A percentile compares a stretch with the other conserved stretches of the same genome.
These are phyloP conservation scores for Eupithecia pulchellata DNA, from an alignment of 2,888 invertebrate genomes.

Conservation along the genomic window DNA sequence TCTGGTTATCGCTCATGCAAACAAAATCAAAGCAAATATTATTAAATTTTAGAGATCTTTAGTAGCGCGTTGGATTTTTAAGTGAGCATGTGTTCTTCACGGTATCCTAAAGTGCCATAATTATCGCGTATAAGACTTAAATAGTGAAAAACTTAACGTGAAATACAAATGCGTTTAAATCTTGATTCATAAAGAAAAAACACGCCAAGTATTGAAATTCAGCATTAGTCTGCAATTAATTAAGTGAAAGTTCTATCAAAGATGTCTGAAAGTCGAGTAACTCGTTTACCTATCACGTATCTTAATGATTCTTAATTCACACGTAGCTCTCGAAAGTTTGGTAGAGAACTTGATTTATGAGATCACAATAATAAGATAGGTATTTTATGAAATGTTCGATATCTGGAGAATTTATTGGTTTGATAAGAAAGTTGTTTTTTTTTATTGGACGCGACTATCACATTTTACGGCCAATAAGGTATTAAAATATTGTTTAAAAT, in stretches of 20 bases:
- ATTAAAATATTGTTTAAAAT: too few relatives aligned
- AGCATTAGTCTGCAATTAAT: not conserved
- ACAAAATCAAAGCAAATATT: too few relatives aligned
- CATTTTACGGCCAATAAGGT: not conserved
- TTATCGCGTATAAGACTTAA: too few relatives aligned
- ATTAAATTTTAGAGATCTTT: too few relatives aligned
- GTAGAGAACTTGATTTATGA: conserved; percentile 27
- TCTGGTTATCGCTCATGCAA: too few relatives aligned
- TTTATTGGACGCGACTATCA: not conserved
- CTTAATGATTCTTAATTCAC: conserved; percentile 21
- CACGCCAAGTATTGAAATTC: not conserved
- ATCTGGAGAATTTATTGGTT: conserved; percentile 15
- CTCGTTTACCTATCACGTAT: conserved; percentile 22
- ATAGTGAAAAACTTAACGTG: too few relatives aligned
- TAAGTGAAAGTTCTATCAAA: conserved; percentile 18
- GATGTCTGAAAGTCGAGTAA: conserved; percentile 33
- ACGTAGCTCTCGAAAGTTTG: conserved; percentile 25
- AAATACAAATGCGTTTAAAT: not conserved
- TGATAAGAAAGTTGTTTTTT: not conserved
- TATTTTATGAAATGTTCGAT: conserved; percentile 13
- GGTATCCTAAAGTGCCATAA: too few relatives aligned
- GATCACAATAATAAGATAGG: conserved; percentile 15
- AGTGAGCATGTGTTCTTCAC: too few relatives aligned
- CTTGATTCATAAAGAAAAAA: not conserved
- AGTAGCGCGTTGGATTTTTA: too few relatives aligned